A percentile compares a stretch with the other conserved stretches of the same genome.
Evolutionary conservation across 1,140 invertebrate genomes (phyloP).

Genomic region (Halictus rubicundus): DNA sequence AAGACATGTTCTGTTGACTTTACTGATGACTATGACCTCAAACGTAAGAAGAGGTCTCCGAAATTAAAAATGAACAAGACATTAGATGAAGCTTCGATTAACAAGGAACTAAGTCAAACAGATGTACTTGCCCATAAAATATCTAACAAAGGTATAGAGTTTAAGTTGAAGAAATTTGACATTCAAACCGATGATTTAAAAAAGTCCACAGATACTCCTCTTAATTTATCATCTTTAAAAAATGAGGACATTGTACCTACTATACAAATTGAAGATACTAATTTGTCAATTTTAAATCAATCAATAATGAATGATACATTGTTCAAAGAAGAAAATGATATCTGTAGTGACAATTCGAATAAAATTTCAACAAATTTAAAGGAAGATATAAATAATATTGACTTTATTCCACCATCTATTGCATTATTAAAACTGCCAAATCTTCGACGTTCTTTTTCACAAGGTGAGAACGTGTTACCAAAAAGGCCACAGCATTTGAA

Average conservation of each 20-base stretch:
- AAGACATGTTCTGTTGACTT: conserved; percentile 27
- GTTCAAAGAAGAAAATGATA: conserved; percentile 45
- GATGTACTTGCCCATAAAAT: not conserved
- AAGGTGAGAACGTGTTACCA: conserved; percentile 42
- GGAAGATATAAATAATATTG: conserved; percentile 5
- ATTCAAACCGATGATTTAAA: conserved; percentile 13
- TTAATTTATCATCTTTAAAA: not conserved
- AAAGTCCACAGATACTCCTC: not conserved
- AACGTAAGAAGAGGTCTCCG: conserved; percentile 36
- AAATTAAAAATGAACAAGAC: conserved; percentile 67
- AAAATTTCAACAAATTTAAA: conserved; percentile 34
- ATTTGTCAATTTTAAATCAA: conserved; percentile 68
- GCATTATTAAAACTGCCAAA: conserved; percentile 23
- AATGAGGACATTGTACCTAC: conserved; percentile 19
- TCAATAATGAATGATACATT: conserved; percentile 72
- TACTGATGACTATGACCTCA: conserved; percentile 48
- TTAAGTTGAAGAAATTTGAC: conserved; percentile 37
- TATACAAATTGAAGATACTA: conserved; percentile 19
- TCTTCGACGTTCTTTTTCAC: conserved; percentile 63
- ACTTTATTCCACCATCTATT: conserved; percentile 1
- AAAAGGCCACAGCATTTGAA: conserved; percentile 23
- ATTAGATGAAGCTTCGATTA: conserved; percentile 52
- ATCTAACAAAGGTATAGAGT: conserved; percentile 27
- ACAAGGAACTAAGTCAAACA: not conserved
- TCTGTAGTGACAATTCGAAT: conserved; percentile 33